phyloP scores from a whole-genome alignment of 2,888 invertebrate genomes.

The Gerosis bhagava region DNA sequence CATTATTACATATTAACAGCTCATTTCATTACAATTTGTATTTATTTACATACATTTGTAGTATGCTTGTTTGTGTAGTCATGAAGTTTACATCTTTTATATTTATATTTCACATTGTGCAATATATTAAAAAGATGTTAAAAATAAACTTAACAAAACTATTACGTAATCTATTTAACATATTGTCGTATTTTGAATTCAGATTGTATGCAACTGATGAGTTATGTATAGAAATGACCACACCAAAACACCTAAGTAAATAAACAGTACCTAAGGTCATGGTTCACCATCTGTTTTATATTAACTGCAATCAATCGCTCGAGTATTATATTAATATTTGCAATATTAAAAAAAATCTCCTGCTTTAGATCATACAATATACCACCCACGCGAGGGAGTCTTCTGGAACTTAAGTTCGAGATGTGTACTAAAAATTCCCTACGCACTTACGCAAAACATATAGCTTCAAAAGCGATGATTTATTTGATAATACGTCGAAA shows the following conservation, averaged over 20 bases:
- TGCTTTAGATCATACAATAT: too few species aligned
- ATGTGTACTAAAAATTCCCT: conserved; percentile 1
- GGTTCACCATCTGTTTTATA: conserved; percentile 2
- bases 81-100: too few species aligned
- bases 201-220: too few species aligned
- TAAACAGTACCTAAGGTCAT: conserved; percentile 11
- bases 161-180: too few species aligned
- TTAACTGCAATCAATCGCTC: not conserved
- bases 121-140: too few species aligned
- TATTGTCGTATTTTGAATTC: too few species aligned
- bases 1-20: too few species aligned
- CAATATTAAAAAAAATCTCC: conserved; percentile 7
- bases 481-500: conserved; percentile 22
- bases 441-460: not conserved
- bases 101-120: too few species aligned
- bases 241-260: conserved; percentile 13
- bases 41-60: too few species aligned
- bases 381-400: conserved; percentile 35
- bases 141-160: too few species aligned
- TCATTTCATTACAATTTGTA: too few species aligned
- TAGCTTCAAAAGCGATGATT: not conserved
- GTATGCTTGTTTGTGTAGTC: too few species aligned
- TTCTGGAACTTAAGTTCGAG: conserved; percentile 14
- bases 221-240: conserved; percentile 1
- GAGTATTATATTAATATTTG: not conserved